Evolutionary conservation across 2,888 invertebrate species (phyloP).

Genomic region (Onchidella celtica): DNA sequence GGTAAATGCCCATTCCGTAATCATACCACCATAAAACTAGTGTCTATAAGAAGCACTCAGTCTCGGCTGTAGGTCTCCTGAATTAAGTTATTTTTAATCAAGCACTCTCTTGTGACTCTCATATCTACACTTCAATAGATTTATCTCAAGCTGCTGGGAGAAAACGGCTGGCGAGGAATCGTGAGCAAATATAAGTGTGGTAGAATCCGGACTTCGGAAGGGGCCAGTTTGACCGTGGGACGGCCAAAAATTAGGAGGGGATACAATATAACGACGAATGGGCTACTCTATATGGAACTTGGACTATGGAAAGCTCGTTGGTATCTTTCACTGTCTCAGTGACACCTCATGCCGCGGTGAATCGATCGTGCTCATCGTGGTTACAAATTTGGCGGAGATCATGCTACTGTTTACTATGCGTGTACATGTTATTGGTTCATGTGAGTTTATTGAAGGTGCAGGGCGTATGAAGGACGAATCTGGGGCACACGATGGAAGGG

Average conservation of each 20-base stretch:
- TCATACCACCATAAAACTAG: too few species aligned
- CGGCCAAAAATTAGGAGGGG: background rate
- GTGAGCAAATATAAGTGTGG: background rate
- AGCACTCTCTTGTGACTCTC: background rate
- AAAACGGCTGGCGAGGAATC: background rate
- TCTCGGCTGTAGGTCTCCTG: background rate
- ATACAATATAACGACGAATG: background rate
- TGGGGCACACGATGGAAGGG: too few species aligned
- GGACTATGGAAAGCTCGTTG: background rate
- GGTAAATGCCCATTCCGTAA: too few species aligned
- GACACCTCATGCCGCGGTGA: background rate
- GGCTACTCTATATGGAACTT: background rate
- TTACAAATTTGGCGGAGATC: background rate
- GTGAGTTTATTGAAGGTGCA: too few species aligned
- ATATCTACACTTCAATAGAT: conserved; percentile 18
- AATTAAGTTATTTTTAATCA: background rate
- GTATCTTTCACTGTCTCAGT: background rate
- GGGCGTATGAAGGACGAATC: too few species aligned
- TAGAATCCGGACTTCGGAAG: background rate
- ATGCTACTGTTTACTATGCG: background rate
- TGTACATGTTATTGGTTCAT: background rate
- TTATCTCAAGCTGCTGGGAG: background rate
- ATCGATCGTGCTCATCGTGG: background rate
- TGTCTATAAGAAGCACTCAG: too few species aligned
- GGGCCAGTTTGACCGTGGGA: background rate